Conservation (phyloP, 2,888 invertebrate species). For the Pemphredon lugubris region DNA sequence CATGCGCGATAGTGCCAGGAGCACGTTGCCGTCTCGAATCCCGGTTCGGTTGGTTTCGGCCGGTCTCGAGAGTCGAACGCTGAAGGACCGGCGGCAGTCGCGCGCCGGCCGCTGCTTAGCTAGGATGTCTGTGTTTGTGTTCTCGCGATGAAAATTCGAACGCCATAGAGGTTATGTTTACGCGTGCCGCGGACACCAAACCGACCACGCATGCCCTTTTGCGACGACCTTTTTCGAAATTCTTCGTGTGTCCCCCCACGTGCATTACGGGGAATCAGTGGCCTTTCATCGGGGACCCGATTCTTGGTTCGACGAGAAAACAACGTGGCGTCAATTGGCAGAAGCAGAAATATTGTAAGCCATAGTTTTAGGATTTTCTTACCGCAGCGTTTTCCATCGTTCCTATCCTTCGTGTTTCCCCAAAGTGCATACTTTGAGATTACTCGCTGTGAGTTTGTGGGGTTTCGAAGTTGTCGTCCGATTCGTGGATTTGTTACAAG, state of each 20-base stretch:
- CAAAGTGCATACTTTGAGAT: too few species aligned
- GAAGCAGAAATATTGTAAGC: too few species aligned
- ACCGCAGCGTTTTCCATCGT: too few species aligned
- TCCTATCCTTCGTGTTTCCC: too few species aligned
- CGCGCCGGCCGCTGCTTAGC: constrained; percentile 80
- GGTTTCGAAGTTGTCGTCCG: too few species aligned
- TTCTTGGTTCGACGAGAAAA: neutral
- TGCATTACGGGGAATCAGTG: constrained; percentile 2
- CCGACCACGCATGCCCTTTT: constrained; percentile 41
- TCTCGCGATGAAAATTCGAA: constrained; percentile 55
- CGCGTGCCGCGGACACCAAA: constrained; percentile 40
- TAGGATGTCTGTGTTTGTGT: constrained; percentile 68
- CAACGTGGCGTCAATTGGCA: neutral
- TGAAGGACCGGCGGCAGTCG: constrained; percentile 71
- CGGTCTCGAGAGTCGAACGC: constrained; percentile 60
- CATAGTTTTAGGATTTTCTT: too few species aligned
- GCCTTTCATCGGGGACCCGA: neutral
- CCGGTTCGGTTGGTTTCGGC: constrained; percentile 55
- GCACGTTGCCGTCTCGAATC: constrained; percentile 67
- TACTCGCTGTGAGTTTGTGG: too few species aligned
- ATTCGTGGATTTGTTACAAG: too few species aligned
- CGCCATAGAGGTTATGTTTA: constrained; percentile 68
- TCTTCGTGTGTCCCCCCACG: constrained; percentile 11
- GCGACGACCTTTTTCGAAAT: constrained; percentile 12
- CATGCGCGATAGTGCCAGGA: constrained; percentile 49